Evolutionary conservation across 37 sponge, comb jelly and placozoan species (phyloP).

Genomic region (Chondrosia reniformis): DNA sequence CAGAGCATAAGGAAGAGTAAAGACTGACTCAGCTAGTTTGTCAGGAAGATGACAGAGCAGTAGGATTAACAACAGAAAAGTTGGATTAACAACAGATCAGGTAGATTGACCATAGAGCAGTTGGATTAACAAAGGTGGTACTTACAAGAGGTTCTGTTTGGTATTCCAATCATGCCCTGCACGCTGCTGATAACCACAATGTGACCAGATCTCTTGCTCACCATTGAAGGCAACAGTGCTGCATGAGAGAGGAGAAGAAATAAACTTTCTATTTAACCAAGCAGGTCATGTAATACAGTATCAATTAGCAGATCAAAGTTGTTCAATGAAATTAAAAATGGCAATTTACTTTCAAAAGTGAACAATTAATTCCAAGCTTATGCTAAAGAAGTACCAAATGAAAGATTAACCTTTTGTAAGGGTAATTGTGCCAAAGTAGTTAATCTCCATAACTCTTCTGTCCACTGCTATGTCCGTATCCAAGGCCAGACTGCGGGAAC

Average conservation of each 20-base stretch:
- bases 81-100: background rate
- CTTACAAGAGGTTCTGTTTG: constrained; percentile 76
- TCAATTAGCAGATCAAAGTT: no score
- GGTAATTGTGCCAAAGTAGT: constrained; percentile 75
- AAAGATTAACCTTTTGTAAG: constrained; percentile 62
- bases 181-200: constrained; percentile 76
- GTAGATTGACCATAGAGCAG: background rate
- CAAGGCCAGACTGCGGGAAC: constrained; percentile 52
- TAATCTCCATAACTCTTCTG: constrained; percentile 70
- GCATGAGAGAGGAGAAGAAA: background rate
- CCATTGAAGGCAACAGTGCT: constrained; percentile 77
- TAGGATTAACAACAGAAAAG: no score
- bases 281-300: no score
- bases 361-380: background rate
- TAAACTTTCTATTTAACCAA: no score
- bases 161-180: constrained; percentile 78
- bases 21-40: no score
- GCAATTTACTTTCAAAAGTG: background rate
- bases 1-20: no score
- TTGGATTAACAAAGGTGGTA: background rate
- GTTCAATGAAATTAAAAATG: no score
- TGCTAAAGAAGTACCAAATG: background rate
- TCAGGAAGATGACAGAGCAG: no score
- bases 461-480: constrained; percentile 60
- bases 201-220: constrained; percentile 60